Evolutionary conservation across 2,113 vertebrate species (phyloP), one percentile per base, ranked within the genome.

Genomic region (Cheilinus undulatus): DNA sequence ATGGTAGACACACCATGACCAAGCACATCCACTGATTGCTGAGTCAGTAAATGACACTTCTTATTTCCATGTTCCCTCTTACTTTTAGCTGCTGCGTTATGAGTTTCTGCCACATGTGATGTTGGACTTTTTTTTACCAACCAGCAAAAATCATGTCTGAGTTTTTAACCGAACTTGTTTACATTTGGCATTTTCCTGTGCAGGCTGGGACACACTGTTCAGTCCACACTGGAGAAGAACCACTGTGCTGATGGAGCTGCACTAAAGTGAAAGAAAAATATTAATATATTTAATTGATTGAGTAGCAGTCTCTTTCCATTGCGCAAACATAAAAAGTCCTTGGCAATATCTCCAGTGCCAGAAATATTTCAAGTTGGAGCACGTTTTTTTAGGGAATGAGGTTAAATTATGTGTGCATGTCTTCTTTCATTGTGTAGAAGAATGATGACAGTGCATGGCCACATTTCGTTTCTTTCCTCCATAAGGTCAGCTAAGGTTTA

Each of bases 11-110:
- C 15, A 53, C 40, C 67, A 52, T 85, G 73, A 78, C 75, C 52
- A 58, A 73, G 77, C 76, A 70, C 17, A 10, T 22, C 46, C n/a
- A 6, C 2, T 13, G 43, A 46, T 14, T 67, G 72, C 68, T 84
- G 73, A 78, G 63, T 73, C 73, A 85, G 40, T 27, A 9, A 63
- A 27, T 80, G 49, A n/a, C 69, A 62, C 76, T 86, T 80, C 61
- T 58, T 24, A 30, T 27, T 69, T n/a, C 49, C 15, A 14, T 38
- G 63, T 63, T 76, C 48, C 58, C 14, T 62, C 54, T 51, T 73
- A 9, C 15, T 20, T 24, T 13, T 32, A 34, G 30, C 28, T 1
- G 2, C 49, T 24, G 2, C 3, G 28, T 22, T 50, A 24, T 32
- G 17, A 57, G 5, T 27, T 12, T 5, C 4, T 13, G 14, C 24